Conservation (phyloP, 2,113 vertebrate species). For the Triplophysa rosa region DNA sequence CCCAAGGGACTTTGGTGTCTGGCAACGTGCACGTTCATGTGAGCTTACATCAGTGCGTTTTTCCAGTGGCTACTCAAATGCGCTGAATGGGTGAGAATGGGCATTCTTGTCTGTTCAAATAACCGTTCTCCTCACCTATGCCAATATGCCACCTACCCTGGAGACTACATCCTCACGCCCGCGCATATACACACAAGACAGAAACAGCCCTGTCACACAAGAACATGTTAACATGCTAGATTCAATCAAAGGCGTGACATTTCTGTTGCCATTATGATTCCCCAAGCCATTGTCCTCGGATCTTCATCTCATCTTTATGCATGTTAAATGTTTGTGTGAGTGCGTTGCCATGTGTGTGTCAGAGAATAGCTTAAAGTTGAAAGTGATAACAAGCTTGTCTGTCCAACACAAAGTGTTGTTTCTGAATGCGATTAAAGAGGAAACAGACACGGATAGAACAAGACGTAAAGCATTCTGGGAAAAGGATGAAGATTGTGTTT, state of each 20-base stretch:
- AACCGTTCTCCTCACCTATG: slow-evolving; percentile 63
- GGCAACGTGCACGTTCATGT: slow-evolving; percentile 24
- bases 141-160: slow-evolving; percentile 57
- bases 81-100: slow-evolving; percentile 65
- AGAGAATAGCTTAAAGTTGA: not conserved
- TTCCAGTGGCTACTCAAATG: slow-evolving; percentile 51
- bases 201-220: slow-evolving; percentile 57
- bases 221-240: slow-evolving; percentile 53
- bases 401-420: slow-evolving; percentile 7
- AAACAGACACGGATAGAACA: not conserved
- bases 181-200: slow-evolving; percentile 41
- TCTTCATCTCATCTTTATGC: slow-evolving; percentile 21
- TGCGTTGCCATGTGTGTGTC: slow-evolving; percentile 3
- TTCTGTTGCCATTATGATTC: slow-evolving; percentile 54
- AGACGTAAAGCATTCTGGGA: slow-evolving; percentile 5
- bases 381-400: slow-evolving; percentile 44
- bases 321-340: slow-evolving; percentile 18
- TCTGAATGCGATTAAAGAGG: slow-evolving; percentile 17
- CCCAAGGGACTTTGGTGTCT: not conserved
- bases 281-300: slow-evolving; percentile 35
- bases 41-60: not conserved
- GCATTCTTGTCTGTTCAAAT: slow-evolving; percentile 72
- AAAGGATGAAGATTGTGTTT: not conserved
- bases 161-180: slow-evolving; percentile 10
- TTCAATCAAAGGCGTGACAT: slow-evolving; percentile 67